Base-by-base conservation (phyloP, 2,113 vertebrate species). In the Corvus moneduloides region DNA sequence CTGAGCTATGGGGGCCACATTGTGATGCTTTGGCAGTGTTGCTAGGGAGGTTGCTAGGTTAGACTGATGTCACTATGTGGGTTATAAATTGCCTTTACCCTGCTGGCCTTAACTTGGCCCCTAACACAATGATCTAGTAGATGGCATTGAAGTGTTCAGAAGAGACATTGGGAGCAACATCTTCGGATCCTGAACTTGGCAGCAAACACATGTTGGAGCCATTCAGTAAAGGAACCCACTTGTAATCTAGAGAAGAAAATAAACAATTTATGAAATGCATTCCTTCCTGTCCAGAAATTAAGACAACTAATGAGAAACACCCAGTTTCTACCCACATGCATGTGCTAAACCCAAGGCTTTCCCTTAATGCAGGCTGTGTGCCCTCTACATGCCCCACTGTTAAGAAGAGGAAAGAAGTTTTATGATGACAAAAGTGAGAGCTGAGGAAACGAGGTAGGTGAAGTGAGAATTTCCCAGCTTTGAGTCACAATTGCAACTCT, bases 11-110 rank as follows among this genome's bases (percentile, higher is more conserved):
- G 93, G 95, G 90, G 89, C 94, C 93, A 96, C 97, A 96, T 87
- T 95, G 91, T 96, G 91, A 88, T 96, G 96, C 95, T 97, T 93
- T 96, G 95, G 94, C 95, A 84, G 94, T 39, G 97, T 97, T 97
- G 96, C 97, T 97, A 97, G 93, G 97, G 95, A 87, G 94, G 95
- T 97, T 97, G 96, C 97, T 97, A 97, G 95, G 96, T 94, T 94
- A 89, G 92, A 90, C 46, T 96, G 95, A 97, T 97, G 97, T 95
- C 96, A 95, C 94, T 88, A 89, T 93, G 94, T 77, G 84, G 81
- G 95, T 97, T 97, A 96, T 96, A 96, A 97, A 97, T 97, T 95
- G 96, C 94, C 83, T 88, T 92, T 81, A 85, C 95, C 88, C 97
- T 91, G 82, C 90, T 94, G 94, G 94, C 94, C 94, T 94, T 89